Base-by-base conservation (phyloP, 23 tunicate species). In the Ascidia mentula region DNA sequence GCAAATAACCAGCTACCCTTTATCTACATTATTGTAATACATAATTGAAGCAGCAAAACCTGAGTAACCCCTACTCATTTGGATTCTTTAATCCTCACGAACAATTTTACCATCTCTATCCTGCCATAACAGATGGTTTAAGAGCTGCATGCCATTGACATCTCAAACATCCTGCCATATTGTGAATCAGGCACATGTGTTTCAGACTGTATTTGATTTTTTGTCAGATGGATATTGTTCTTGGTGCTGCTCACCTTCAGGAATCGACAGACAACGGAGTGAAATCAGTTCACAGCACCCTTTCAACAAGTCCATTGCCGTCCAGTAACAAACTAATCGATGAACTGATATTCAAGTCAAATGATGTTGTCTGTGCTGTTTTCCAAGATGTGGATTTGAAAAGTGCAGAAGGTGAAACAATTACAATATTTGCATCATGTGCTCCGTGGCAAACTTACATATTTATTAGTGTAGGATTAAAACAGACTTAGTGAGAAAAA, bases 181-280 rank as follows among this genome's bases (percentile, higher is more conserved):
- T 53, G 22, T 53, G 22, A n/a, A n/a, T 53, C 65, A 0, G 65
- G 65, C 65, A 71, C 39, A 34, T 36, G 9, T 24, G 18, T 71
- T 20, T 36, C 73, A 69, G n/a, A 18, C n/a, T n/a, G 17, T 18
- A 7, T 72, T 34, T 72, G 0, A 24, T 12, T 72, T 78, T 0
- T 26, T 60, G 36, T 81, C 79, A 90, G 96, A 85, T 90, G 96
- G 96, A 90, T 69, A n/a, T 84, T 31, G 86, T 79, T 8, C 20
- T 90, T 6, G 86, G 78, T 33, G 89, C 82, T 18, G 89, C 88
- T 18, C 89, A 85, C 60, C 40, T 33, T 40, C 17, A 59, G 34
- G 85, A 88, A 59, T 17, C 46, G 8, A 28, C 31, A 6, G 13
- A 31, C 0, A 39, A 40, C 26, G n/a, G 80, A 2, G 32, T 46